Evolutionary conservation across 2,888 invertebrate species (phyloP), one percentile per base, ranked within the genome.

Genomic region (Tinea pellionella): DNA sequence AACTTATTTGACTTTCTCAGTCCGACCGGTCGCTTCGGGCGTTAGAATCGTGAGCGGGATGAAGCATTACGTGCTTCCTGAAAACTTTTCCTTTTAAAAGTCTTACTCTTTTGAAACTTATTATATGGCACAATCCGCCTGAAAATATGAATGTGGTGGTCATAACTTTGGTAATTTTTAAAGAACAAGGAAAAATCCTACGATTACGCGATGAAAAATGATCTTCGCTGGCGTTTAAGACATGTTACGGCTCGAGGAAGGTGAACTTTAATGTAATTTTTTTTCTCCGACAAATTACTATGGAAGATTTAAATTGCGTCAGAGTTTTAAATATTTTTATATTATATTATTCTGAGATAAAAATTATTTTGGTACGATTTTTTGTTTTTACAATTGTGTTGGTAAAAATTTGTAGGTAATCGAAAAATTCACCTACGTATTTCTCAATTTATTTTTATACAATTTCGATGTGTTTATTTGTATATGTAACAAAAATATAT

Each of bases 1-100:
- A 87, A 85, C 82, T 87, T 87, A 85, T 85, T 87, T 85, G 84
- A 84, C 79, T 84, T 81, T 81, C 77, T 81, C 80, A 81, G 84
- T 80, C 82, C 78, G 85, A 79, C 75, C 73, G 81, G 72, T 78
- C 76, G 77, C 85, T 85, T 75, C 77, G 74, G 81, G 86, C 82
- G 71, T 71, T 74, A 74, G 76, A 82, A 77, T 81, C 83, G 78
- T 80, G 84, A 83, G 78, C 81, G 80, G 81, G 85, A 86, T 84
- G 84, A 85, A 77, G 84, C 85, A 87, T 86, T 85, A 85, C 84
- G 80, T 82, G 82, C 83, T 85, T 64, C 47, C 47, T 47, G 32
- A 69, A 73, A 87, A 87, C 80, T 87, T 87, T 87, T 84, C 82
- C 83, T 82, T 86, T 86, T 86, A 85, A 84, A 87, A 86, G 79